These are phyloP conservation scores for Tolypeutes matacus DNA, from an alignment of 2,797 vertebrate species.

Conservation along the genomic window DNA sequence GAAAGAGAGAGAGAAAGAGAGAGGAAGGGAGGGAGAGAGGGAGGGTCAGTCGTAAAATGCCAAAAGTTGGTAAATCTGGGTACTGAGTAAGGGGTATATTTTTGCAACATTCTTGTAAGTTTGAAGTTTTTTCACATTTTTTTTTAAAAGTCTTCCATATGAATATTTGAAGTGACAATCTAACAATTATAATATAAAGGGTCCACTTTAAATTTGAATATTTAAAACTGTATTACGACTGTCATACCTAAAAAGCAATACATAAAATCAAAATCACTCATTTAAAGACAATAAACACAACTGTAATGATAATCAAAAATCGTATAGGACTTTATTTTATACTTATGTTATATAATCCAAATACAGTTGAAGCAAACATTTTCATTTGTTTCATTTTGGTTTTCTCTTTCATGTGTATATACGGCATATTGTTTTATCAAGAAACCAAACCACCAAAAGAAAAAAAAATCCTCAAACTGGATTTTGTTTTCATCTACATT, in stretches of 20 bases:
- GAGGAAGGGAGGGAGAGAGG: no score
- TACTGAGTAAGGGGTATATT: no score
- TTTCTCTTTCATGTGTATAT: neutral
- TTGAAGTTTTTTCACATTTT: no score
- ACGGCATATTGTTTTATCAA: neutral
- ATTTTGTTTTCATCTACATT: neutral
- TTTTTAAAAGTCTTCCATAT: neutral
- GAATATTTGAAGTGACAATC: neutral
- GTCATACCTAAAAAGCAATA: neutral
- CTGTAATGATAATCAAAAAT: constrained; percentile 11
- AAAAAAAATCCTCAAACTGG: neutral
- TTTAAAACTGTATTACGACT: neutral
- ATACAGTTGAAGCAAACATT: neutral
- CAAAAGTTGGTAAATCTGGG: no score
- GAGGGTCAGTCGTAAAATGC: no score
- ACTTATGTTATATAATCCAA: neutral
- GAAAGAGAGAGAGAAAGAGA: no score
- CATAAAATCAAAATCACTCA: neutral
- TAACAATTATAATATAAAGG: neutral
- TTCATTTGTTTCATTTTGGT: neutral
- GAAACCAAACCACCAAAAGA: neutral
- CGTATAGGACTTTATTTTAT: neutral
- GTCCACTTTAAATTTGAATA: constrained; percentile 44
- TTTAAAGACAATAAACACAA: constrained; percentile 37
- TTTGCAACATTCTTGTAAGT: no score